phyloP scores from a whole-genome alignment of 2,113 vertebrate species.

The Crocuta crocuta region DNA sequence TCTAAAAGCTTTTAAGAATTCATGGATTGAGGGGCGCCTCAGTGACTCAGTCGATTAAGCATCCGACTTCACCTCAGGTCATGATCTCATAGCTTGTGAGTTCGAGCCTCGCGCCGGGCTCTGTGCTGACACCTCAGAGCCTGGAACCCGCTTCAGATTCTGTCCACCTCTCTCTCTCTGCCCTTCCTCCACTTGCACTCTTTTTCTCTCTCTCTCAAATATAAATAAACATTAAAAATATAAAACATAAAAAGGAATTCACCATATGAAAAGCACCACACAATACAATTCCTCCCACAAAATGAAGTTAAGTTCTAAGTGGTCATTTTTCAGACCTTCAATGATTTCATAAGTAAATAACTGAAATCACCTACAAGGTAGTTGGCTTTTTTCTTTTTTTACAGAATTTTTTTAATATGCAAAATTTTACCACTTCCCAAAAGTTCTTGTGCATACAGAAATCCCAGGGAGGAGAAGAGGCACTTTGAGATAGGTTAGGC shows the following conservation, averaged over 20 bases:
- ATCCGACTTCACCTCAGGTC: no score
- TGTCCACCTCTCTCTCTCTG: no score
- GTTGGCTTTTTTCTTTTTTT: neutral
- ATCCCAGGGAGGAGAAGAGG: neutral
- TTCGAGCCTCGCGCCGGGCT: no score
- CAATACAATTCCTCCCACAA: neutral
- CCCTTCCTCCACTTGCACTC: no score
- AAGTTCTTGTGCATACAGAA: neutral
- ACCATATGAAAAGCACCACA: neutral
- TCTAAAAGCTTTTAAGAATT: neutral
- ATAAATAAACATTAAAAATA: no score
- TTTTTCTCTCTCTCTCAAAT: no score
- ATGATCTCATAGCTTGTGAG: no score
- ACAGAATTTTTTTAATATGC: neutral
- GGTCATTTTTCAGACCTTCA: neutral
- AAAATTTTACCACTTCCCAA: slow-evolving; percentile 18
- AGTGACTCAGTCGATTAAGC: no score
- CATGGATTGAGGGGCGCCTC: neutral
- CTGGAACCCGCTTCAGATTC: no score
- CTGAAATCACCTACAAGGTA: neutral
- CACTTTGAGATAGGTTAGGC: neutral
- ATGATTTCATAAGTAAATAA: neutral
- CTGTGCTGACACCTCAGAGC: no score
- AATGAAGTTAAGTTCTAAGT: neutral
- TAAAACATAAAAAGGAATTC: no score